phyloP scores from a whole-genome alignment of 2,888 invertebrate genomes.

The Cryptus viduatorius region DNA sequence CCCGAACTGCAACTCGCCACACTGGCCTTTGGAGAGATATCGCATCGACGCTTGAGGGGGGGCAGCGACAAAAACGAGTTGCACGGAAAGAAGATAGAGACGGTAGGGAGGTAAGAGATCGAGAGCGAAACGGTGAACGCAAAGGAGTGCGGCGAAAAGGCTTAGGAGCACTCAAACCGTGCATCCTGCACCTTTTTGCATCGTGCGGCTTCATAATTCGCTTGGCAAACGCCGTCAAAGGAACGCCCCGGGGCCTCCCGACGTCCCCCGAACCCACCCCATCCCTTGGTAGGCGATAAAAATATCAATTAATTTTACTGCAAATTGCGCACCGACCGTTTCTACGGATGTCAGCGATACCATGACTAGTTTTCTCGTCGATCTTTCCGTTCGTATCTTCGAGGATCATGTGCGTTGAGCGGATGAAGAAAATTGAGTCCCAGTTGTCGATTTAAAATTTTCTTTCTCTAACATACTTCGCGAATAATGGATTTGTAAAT shows the following conservation, averaged over 20 bases:
- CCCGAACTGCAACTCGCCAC: background rate
- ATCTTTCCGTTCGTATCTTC: background rate
- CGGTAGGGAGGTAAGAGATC: constrained; percentile 46
- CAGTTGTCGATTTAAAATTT: constrained; percentile 13
- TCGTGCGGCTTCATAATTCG: constrained; percentile 63
- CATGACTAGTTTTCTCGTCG: background rate
- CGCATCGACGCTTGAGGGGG: constrained; percentile 52
- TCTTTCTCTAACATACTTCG: background rate
- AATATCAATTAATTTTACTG: constrained; percentile 78
- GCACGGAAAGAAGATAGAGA: constrained; percentile 42
- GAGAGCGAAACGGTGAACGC: constrained; percentile 30
- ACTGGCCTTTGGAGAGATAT: constrained; percentile 64
- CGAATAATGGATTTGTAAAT: too few species aligned
- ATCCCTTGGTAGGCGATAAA: constrained; percentile 68
- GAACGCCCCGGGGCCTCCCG: constrained; percentile 21
- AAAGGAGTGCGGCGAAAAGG: constrained; percentile 46
- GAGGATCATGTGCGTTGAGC: background rate
- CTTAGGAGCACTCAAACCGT: constrained; percentile 65
- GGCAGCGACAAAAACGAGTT: constrained; percentile 45
- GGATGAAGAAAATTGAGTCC: constrained; percentile 57
- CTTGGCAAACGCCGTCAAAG: constrained; percentile 64
- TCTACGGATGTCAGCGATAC: constrained; percentile 53
- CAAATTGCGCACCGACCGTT: constrained; percentile 72
- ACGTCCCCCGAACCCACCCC: constrained; percentile 14
- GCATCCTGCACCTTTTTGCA: constrained; percentile 69